Conservation (phyloP, 2,888 invertebrate genomes). For the Bruchidius siliquastri region DNA sequence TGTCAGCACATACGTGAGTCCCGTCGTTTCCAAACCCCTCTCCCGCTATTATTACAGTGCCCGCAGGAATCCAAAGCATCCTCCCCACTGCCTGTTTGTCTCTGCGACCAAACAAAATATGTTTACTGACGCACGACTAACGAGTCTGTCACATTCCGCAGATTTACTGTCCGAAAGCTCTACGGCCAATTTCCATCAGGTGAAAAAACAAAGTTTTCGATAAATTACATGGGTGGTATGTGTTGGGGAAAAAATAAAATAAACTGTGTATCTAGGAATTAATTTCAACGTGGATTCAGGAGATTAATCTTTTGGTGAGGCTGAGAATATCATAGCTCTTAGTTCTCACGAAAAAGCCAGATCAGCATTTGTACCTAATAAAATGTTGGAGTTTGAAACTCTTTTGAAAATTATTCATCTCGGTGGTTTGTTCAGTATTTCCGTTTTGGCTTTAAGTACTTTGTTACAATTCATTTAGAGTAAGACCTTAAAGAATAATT, state of each 20-base stretch:
- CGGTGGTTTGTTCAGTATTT: too few relatives aligned
- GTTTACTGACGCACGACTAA: conserved; percentile 6
- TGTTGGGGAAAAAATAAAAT: neutral
- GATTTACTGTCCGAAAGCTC: conserved; percentile 11
- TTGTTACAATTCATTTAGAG: too few relatives aligned
- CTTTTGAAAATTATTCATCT: too few relatives aligned
- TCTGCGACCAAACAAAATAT: conserved; percentile 12
- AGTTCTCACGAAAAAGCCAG: too few relatives aligned
- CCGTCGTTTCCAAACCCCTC: neutral
- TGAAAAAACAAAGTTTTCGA: conserved; percentile 14
- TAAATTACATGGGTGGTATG: conserved; percentile 6
- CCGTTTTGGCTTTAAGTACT: too few relatives aligned
- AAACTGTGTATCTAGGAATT: neutral
- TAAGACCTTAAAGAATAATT: too few relatives aligned
- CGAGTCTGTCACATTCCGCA: conserved; percentile 10
- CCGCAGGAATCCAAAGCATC: neutral
- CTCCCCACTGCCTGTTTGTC: conserved; percentile 8
- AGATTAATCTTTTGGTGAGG: too few relatives aligned
- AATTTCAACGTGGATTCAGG: neutral
- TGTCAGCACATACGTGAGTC: neutral
- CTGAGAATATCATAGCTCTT: too few relatives aligned
- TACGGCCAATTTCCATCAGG: conserved; percentile 11
- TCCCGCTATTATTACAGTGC: neutral
- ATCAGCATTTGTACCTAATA: too few relatives aligned
- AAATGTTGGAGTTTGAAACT: too few relatives aligned